Base-by-base conservation (phyloP, 2,797 vertebrate genomes). In the Crocodylus rhombifer region DNA sequence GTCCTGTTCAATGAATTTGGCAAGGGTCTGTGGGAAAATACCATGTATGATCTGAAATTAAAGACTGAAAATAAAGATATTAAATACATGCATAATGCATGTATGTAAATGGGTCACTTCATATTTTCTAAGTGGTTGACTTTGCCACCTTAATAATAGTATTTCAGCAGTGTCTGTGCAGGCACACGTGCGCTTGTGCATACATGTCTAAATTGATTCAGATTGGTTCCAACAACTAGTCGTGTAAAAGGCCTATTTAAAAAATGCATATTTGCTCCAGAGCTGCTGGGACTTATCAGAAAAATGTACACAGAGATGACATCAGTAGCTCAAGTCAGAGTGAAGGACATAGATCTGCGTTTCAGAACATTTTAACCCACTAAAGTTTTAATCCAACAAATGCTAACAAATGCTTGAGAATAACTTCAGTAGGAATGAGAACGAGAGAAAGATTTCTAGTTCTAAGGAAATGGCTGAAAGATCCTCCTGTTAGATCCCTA, bases 381-480 rank as follows among this genome's bases (percentile, higher is more conserved):
- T 63, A 89, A 80, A 78, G 80, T 92, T 94, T 90, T 57, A 95
- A 94, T 84, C 80, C 62, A 91, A 42, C 14, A 80, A 74, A 81
- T 6, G 30, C 84, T 82, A 89, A 57, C 64, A 69, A 87, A 14
- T 77, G 4, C 0, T 56, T 84, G 42, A 16, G 73, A 89, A 86
- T 69, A 64, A 91, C 86, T 0, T 16, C 1, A 3, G n/a, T 58
- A 58, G 69, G 80, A 84, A 87, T 1, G 25, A 92, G 78, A 85
- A 57, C 33, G 56, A 65, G 51, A 84, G 58, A 60, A 9, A 75
- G 51, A 79, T 26, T 42, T 80, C 74, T 42, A 14, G 69, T 14
- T 23, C 61, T 26, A 78, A 80, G 71, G 25, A 82, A 87, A 77
- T 1, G 10, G 15, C 88, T 33, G 51, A 23, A 7, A 10, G 56